Base-by-base conservation (phyloP, 2,797 vertebrate genomes). In the Capromys pilorides region DNA sequence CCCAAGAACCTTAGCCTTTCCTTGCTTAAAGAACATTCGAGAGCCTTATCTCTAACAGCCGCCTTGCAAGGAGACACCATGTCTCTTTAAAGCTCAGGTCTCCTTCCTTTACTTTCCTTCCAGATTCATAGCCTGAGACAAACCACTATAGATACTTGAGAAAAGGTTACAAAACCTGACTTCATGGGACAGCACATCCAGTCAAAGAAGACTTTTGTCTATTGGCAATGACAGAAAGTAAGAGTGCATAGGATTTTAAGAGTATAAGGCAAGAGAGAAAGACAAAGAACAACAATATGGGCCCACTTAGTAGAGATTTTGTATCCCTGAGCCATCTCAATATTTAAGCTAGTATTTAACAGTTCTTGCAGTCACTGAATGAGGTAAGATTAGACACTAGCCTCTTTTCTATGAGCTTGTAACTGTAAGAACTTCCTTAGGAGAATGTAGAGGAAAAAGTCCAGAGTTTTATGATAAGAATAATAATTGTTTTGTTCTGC, bases 391-490 rank as follows among this genome's bases (percentile, higher is more conserved):
- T 78, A 31, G 89, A 87, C 18, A n/a, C 2, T 75, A 79, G 14
- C 49, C 31, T 84, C 4, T 69, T 81, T 96, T 26, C 49, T 90
- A 71, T 71, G 31, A 90, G n/a, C 31, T 78, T 45, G 86, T 51
- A 92, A 82, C 79, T 88, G 62, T 81, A 69, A 87, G 75, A 91
- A 93, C n/a, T 78, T 85, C 24, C 69, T 81, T 85, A n/a, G 39
- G 21, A 92, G 39, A 39, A n/a, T 64, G 33, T 11, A 73, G 31
- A 84, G 16, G 19, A 31, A 84, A 95, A 28, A 91, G 54, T 71
- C 18, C 14, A 93, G 93, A 88, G 77, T 33, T 4, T 86, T 89
- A 86, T 59, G 14, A 66, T 69, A 61, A 91, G 45, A 83, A 75
- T 66, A 59, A 77, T 61, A 54, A 16, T 26, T 86, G 61, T 69